Conservation (phyloP, 2,888 invertebrate species). For the Drosophila meridiana region DNA sequence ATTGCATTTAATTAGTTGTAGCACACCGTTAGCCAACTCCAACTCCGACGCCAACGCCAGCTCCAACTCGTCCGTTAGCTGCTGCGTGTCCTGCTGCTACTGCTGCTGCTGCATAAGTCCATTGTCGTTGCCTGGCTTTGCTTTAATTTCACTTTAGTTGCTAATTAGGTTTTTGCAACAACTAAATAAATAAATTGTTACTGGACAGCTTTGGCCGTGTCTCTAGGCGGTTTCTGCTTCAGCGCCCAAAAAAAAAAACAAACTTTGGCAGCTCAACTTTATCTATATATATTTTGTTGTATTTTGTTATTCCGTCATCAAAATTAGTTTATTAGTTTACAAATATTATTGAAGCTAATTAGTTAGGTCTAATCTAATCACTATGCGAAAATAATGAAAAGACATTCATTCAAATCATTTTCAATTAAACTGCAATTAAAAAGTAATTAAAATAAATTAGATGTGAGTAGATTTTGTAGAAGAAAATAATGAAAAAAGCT, state of each 20-base stretch:
- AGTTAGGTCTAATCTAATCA: conserved; percentile 21
- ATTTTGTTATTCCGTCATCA: conserved; percentile 25
- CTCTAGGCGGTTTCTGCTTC: conserved; percentile 50
- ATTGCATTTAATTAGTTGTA: conserved; percentile 84
- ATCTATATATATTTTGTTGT: conserved; percentile 7
- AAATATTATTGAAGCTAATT: conserved; percentile 44
- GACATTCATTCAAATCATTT: neutral
- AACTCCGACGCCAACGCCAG: neutral
- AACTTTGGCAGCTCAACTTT: conserved; percentile 40
- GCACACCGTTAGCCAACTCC: conserved; percentile 60
- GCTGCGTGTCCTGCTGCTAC: conserved; percentile 26
- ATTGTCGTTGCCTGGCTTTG: conserved; percentile 58
- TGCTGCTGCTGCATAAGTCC: conserved; percentile 32
- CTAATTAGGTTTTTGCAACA: conserved; percentile 77
- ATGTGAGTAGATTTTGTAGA: neutral
- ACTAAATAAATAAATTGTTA: conserved; percentile 75
- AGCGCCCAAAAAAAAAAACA: conserved; percentile 26
- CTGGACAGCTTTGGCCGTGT: conserved; percentile 41
- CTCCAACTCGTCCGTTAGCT: conserved; percentile 14
- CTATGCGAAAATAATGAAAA: neutral
- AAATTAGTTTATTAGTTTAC: conserved; percentile 45
- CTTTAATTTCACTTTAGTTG: conserved; percentile 81
- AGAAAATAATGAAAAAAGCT: neutral
- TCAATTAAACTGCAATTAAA: neutral
- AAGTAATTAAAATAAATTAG: conserved; percentile 1